Percentiles rank a stretch among this genome's conserved stretches.
Conservation (phyloP, 2,888 invertebrate genomes). For the Eupithecia dodoneata region DNA sequence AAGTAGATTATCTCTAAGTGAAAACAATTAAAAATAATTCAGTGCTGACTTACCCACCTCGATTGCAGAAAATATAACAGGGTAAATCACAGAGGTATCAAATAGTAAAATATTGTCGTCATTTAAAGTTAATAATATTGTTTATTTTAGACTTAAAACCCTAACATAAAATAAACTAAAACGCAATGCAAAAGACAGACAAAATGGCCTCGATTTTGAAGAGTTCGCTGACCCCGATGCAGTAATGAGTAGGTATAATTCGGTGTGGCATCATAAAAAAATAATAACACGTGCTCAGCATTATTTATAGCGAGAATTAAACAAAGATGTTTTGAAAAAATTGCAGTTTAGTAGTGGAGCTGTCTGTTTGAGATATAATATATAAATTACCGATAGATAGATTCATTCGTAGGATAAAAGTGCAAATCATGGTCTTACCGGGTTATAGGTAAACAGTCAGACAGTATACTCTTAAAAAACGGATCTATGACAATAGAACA, state of each 20-base stretch:
- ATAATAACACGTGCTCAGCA: constrained; percentile 25
- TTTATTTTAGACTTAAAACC: too few relatives aligned
- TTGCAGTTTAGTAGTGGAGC: not conserved
- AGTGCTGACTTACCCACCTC: not conserved
- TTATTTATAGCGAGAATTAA: constrained; percentile 18
- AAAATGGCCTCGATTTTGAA: constrained; percentile 9
- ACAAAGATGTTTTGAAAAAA: constrained; percentile 18
- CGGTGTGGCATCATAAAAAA: constrained; percentile 26
- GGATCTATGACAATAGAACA: too few relatives aligned
- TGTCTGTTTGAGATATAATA: not conserved
- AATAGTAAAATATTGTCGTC: too few relatives aligned
- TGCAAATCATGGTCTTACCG: not conserved
- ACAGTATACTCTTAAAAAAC: too few relatives aligned
- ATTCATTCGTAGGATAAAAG: not conserved
- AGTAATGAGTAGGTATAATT: constrained; percentile 24
- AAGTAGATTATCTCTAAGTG: not conserved
- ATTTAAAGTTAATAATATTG: too few relatives aligned
- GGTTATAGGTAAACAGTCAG: not conserved
- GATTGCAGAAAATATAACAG: not conserved
- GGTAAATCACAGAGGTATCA: not conserved
- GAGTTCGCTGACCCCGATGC: constrained; percentile 28
- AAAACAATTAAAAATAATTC: not conserved
- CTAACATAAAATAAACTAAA: too few relatives aligned
- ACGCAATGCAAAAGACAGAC: constrained; percentile 3
- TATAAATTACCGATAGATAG: not conserved